phyloP scores from a whole-genome alignment of 2,888 invertebrate species.

The Brachylomia viminalis region DNA sequence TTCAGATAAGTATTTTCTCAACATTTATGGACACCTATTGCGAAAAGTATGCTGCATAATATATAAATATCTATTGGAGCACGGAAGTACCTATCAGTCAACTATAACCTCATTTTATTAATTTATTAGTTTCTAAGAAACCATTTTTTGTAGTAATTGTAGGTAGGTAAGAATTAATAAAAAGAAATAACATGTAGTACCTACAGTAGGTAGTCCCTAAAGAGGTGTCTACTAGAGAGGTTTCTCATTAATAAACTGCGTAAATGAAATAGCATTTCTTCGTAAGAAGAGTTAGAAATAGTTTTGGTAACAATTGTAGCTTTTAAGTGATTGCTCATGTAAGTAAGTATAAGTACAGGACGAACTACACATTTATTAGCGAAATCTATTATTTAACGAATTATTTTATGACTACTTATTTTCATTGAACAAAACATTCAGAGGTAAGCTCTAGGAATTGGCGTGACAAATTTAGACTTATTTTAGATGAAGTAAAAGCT shows the following conservation, averaged over 20 bases:
- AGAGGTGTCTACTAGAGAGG: background rate
- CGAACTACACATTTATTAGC: background rate
- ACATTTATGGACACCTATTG: too few relatives aligned
- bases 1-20: too few relatives aligned
- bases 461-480: too few relatives aligned
- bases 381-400: background rate
- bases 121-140: background rate
- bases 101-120: background rate
- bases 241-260: conserved; percentile 5
- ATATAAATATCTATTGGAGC: background rate
- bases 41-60: background rate
- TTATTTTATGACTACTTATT: too few relatives aligned
- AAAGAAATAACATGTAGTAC: too few relatives aligned
- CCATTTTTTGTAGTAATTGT: too few relatives aligned
- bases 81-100: background rate
- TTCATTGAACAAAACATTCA: too few relatives aligned
- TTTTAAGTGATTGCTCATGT: background rate
- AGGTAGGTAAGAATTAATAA: background rate
- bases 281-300: too few relatives aligned
- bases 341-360: background rate
- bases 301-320: background rate
- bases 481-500: too few relatives aligned
- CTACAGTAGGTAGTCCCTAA: background rate
- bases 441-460: too few relatives aligned
- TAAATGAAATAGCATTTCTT: too few relatives aligned